Evolutionary conservation across 2,113 vertebrate species (phyloP).

Genomic region (Conger conger): DNA sequence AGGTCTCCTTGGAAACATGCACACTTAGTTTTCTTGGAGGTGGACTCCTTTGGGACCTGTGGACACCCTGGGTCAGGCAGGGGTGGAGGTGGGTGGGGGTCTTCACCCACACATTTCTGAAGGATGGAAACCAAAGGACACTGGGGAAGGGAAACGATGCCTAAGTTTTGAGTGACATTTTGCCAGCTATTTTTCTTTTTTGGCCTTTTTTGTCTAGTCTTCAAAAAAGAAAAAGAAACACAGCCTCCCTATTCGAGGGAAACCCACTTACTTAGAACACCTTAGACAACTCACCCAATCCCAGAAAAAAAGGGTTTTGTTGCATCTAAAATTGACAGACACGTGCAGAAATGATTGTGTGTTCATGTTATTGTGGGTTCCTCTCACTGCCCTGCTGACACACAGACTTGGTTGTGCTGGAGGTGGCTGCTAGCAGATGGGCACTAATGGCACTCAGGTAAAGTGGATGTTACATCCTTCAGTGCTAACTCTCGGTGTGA

Average conservation of each 20-base stretch:
- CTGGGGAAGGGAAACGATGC: not conserved
- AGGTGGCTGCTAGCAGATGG: not conserved
- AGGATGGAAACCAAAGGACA: not conserved
- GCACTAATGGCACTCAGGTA: not conserved
- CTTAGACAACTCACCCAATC: not conserved
- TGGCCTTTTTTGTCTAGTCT: not conserved
- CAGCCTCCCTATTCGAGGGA: too few relatives aligned
- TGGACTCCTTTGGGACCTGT: constrained; percentile 51
- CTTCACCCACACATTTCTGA: constrained; percentile 23
- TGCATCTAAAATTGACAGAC: too few relatives aligned
- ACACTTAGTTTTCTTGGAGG: constrained; percentile 60
- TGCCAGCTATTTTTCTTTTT: not conserved
- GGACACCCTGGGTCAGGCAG: constrained; percentile 19
- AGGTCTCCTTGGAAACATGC: constrained; percentile 72
- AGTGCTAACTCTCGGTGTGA: not conserved
- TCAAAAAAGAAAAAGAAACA: too few relatives aligned
- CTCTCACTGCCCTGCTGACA: too few relatives aligned
- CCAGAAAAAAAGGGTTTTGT: too few relatives aligned
- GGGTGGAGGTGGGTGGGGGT: not conserved
- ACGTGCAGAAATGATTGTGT: too few relatives aligned
- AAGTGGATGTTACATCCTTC: not conserved
- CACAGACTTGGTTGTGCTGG: not conserved
- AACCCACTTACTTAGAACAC: too few relatives aligned
- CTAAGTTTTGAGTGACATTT: not conserved
- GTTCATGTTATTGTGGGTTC: too few relatives aligned